These are phyloP conservation scores for Cynoglossus semilaevis DNA, from an alignment of 2,113 vertebrate genomes.

Conservation along the genomic window DNA sequence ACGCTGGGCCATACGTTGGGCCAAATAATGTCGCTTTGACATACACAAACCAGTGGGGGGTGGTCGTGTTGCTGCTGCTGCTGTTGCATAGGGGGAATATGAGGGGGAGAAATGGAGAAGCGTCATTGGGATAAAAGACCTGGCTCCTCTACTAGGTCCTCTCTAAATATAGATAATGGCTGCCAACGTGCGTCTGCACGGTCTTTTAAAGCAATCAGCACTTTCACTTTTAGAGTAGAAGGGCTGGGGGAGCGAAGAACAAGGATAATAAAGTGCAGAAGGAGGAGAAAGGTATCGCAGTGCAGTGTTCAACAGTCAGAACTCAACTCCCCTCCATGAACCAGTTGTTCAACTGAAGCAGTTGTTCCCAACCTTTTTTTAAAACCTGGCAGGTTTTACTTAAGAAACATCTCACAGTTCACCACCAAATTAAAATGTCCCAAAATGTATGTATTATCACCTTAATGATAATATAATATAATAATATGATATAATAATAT, in stretches of 20 bases:
- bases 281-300: constrained; percentile 15
- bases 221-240: constrained; percentile 62
- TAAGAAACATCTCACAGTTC: no score
- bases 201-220: constrained; percentile 72
- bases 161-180: constrained; percentile 69
- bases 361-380: no score
- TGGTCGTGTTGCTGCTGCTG: background rate
- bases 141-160: constrained; percentile 56
- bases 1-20: constrained; percentile 71
- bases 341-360: no score
- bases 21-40: constrained; percentile 70
- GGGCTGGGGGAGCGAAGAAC: constrained; percentile 18
- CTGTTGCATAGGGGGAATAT: constrained; percentile 1
- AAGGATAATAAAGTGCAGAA: constrained; percentile 12
- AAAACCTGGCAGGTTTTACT: no score
- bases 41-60: constrained; percentile 70
- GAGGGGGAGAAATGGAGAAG: constrained; percentile 9
- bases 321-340: constrained; percentile 39
- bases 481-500: no score
- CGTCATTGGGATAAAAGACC: constrained; percentile 62
- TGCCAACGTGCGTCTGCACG: constrained; percentile 56
- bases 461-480: no score
- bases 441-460: no score
- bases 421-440: no score
- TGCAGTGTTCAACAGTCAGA: constrained; percentile 49